Conservation (phyloP, 2,888 invertebrate genomes). For the Hoplodrina ambigua region DNA sequence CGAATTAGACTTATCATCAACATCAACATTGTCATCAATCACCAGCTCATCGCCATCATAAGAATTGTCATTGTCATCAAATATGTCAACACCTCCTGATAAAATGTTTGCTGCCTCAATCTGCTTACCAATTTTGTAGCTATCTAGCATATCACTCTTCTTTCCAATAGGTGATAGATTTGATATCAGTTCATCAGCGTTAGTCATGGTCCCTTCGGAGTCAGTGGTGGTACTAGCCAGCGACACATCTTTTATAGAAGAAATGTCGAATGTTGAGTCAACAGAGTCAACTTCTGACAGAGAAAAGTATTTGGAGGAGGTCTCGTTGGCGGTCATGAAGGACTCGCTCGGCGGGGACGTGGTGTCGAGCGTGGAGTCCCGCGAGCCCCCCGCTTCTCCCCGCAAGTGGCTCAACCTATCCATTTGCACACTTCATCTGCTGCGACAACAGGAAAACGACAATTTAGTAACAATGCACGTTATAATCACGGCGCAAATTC, state of each 20-base stretch:
- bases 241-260: conserved; percentile 80
- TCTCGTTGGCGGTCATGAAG: conserved; percentile 86
- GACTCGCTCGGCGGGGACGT: conserved; percentile 82
- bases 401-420: conserved; percentile 87
- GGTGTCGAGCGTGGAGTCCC: conserved; percentile 83
- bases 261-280: conserved; percentile 82
- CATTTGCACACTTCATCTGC: conserved; percentile 88
- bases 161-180: conserved; percentile 83
- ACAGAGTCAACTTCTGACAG: conserved; percentile 85
- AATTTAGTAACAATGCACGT: conserved; percentile 60
- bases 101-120: conserved; percentile 88
- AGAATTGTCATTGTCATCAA: conserved; percentile 89
- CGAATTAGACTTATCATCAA: conserved; percentile 76
- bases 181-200: conserved; percentile 75
- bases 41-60: conserved; percentile 87
- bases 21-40: conserved; percentile 86
- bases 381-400: conserved; percentile 80
- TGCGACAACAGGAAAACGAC: conserved; percentile 74
- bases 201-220: conserved; percentile 72
- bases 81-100: conserved; percentile 87
- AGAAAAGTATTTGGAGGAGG: conserved; percentile 85
- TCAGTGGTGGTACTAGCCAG: conserved; percentile 69
- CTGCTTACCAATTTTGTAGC: conserved; percentile 84
- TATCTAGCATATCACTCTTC: conserved; percentile 78
- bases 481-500: conserved; percentile 58